These are phyloP conservation scores for Lagopus leucura DNA, from an alignment of 2,113 vertebrate genomes.

Conservation along the genomic window DNA sequence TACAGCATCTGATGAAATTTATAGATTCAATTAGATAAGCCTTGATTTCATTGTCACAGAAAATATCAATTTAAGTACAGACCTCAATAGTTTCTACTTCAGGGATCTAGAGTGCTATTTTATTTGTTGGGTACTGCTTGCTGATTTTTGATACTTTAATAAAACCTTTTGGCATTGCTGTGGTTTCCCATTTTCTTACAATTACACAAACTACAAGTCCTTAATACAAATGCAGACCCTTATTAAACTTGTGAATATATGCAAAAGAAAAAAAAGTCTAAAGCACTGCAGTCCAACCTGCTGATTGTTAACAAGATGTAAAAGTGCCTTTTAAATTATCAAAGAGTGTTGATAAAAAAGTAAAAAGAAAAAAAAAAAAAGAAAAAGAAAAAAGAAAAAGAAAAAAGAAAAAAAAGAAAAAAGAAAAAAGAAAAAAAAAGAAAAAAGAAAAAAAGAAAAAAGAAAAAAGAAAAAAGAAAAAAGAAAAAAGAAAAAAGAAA, in stretches of 20 bases:
- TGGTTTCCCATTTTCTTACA: slow-evolving; percentile 27
- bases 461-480: too few species aligned
- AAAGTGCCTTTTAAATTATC: neutral
- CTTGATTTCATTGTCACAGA: slow-evolving; percentile 17
- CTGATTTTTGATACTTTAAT: slow-evolving; percentile 54
- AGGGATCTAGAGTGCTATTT: neutral
- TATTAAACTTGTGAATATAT: slow-evolving; percentile 21
- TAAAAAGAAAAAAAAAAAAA: neutral
- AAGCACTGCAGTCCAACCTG: neutral
- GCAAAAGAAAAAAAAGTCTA: neutral
- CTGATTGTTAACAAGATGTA: neutral
- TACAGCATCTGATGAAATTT: neutral
- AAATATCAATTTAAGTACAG: neutral
- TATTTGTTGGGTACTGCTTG: slow-evolving; percentile 16
- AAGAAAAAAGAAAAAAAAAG: too few species aligned
- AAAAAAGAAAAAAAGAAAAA: neutral
- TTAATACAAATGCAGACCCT: slow-evolving; percentile 34
- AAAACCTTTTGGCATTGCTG: slow-evolving; percentile 13
- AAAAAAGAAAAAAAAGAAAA: too few species aligned
- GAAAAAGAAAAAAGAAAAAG: too few species aligned
- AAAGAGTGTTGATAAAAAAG: neutral
- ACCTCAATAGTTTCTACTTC: neutral
- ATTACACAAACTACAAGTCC: slow-evolving; percentile 33
- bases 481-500: too few species aligned
- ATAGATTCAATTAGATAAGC: neutral